These are phyloP conservation scores for Monopis laevigella DNA, from an alignment of 2,888 invertebrate genomes.

Conservation along the genomic window DNA sequence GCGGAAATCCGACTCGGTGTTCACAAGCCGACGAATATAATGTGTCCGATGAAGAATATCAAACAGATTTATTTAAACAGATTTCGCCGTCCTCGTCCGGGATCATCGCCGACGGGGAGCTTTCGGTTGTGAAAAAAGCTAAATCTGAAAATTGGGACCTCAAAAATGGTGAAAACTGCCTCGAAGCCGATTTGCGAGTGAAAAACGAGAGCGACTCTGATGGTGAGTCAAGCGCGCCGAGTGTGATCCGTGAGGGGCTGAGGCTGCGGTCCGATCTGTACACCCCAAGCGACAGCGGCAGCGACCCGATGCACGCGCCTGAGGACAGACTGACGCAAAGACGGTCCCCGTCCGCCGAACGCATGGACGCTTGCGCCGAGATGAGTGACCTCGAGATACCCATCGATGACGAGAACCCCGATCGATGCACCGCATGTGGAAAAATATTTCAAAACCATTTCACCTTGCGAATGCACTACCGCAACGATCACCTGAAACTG, in stretches of 20 bases:
- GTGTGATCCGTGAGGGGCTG: slow-evolving; percentile 56
- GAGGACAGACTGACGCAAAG: slow-evolving; percentile 63
- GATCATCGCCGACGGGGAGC: slow-evolving; percentile 49
- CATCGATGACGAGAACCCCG: slow-evolving; percentile 87
- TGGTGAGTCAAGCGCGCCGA: slow-evolving; percentile 57
- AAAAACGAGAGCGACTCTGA: slow-evolving; percentile 63
- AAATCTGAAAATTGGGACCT: slow-evolving; percentile 50
- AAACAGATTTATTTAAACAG: slow-evolving; percentile 53
- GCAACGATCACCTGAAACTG: slow-evolving; percentile 89
- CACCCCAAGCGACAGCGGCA: slow-evolving; percentile 62
- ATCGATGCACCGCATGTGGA: slow-evolving; percentile 85
- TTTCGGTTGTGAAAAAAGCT: slow-evolving; percentile 56
- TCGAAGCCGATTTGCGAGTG: slow-evolving; percentile 48
- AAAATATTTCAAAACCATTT: slow-evolving; percentile 93
- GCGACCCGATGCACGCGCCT: slow-evolving; percentile 54
- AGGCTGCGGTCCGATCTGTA: slow-evolving; percentile 53
- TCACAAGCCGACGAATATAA: slow-evolving; percentile 64
- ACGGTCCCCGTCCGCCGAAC: slow-evolving; percentile 52
- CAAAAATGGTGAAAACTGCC: slow-evolving; percentile 45
- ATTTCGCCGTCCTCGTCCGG: slow-evolving; percentile 45
- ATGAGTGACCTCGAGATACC: slow-evolving; percentile 77
- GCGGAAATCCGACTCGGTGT: slow-evolving; percentile 83
- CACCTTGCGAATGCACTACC: slow-evolving; percentile 89
- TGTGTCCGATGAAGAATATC: slow-evolving; percentile 56
- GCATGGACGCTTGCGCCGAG: slow-evolving; percentile 47